A percentile compares a stretch with the other conserved stretches of the same genome.
These are phyloP conservation scores for Rhombomys opimus DNA, from an alignment of 2,113 vertebrate genomes.

Conservation along the genomic window DNA sequence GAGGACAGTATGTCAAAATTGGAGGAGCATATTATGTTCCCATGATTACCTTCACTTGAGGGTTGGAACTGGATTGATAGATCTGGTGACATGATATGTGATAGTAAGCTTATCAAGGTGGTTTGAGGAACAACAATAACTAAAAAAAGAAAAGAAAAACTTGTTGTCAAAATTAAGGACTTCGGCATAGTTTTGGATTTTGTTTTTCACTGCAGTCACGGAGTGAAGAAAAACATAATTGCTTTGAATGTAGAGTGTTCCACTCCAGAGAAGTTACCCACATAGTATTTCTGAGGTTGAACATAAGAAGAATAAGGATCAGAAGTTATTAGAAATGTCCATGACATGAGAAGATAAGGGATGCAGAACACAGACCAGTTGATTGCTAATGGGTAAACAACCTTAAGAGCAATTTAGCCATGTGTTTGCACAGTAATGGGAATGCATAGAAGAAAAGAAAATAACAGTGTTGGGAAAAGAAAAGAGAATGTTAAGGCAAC, in stretches of 20 bases:
- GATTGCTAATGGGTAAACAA: too few relatives aligned
- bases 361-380: neutral
- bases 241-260: neutral
- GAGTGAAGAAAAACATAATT: neutral
- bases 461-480: neutral
- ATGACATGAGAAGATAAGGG: neutral
- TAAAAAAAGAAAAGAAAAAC: too few relatives aligned
- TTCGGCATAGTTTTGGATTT: neutral
- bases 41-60: neutral
- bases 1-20: neutral
- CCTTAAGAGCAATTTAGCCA: neutral
- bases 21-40: neutral
- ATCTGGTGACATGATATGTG: too few relatives aligned
- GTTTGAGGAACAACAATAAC: neutral
- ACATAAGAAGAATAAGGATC: neutral
- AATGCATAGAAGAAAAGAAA: neutral
- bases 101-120: neutral
- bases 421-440: neutral
- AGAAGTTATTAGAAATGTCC: neutral
- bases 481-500: too few relatives aligned
- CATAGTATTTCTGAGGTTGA: neutral
- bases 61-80: neutral
- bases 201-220: neutral
- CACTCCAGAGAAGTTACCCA: neutral
- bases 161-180: neutral